These are phyloP conservation scores for Tiliacea citrago DNA, from an alignment of 2,888 invertebrate species.

Conservation along the genomic window DNA sequence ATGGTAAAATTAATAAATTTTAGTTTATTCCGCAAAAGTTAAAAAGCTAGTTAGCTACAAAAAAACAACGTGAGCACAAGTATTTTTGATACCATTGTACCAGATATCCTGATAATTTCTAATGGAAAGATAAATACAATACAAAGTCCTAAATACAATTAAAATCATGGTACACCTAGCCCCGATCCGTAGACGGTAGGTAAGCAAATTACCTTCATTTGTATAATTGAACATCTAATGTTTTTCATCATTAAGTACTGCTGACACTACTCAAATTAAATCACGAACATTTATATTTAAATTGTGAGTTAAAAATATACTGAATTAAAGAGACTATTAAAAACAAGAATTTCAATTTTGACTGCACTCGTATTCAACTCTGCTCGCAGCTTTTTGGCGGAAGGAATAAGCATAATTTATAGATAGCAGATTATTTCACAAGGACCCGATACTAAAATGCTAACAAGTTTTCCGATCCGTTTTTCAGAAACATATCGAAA, in stretches of 20 bases:
- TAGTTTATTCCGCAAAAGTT: not conserved
- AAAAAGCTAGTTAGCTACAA: too few relatives aligned
- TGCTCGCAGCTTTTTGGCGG: not conserved
- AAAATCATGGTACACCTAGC: slow-evolving; percentile 48
- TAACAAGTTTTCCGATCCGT: too few relatives aligned
- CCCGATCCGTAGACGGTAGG: slow-evolving; percentile 66
- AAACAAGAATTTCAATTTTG: not conserved
- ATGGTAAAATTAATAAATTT: not conserved
- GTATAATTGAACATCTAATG: slow-evolving; percentile 76
- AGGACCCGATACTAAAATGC: too few relatives aligned
- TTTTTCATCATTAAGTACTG: slow-evolving; percentile 72
- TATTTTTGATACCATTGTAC: not conserved
- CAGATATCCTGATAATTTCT: not conserved
- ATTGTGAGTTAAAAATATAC: slow-evolving; percentile 12
- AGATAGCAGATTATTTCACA: not conserved
- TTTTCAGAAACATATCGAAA: too few relatives aligned
- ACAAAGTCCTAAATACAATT: slow-evolving; percentile 7
- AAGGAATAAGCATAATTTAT: too few relatives aligned
- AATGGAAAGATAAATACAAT: not conserved
- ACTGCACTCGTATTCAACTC: not conserved
- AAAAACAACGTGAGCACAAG: not conserved
- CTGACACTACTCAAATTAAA: slow-evolving; percentile 60
- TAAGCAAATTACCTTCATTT: slow-evolving; percentile 78
- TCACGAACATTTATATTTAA: slow-evolving; percentile 61
- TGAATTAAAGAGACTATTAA: not conserved